Base-by-base conservation (phyloP, 2,113 vertebrate species). In the Martes martes region DNA sequence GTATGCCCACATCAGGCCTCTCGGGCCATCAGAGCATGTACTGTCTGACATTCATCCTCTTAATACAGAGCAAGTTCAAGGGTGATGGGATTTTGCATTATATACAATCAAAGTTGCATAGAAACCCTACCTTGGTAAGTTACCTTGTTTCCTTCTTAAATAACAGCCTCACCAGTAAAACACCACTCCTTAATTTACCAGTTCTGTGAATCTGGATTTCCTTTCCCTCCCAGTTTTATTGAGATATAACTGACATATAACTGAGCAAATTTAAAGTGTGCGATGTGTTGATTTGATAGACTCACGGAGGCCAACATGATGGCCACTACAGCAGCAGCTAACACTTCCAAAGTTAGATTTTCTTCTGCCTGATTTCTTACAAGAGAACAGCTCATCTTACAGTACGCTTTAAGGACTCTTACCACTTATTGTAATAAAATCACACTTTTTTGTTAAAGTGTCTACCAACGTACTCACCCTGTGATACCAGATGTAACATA, bases 401-500 rank as follows among this genome's bases (percentile, higher is more conserved):
- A 7, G 36, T 52, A 0, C 13, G 33, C 28, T 23, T 36, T 24
- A n/a, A 83, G 50, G n/a, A 36, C 11, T 61, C 67, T 82, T 23
- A 5, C 6, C n/a, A 16, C 33, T 28, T 52, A 36, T 2, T 52
- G 33, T 61, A 65, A 82, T 42, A 45, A 92, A 82, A 57, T 11
- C 42, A 67, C 8, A 24, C 19, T 14, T 92, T 42, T 33, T 26
- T n/a, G 55, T 94, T 36, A 78, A 57, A 33, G 31, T 10, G 10
- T 28, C 59, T 71, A 28, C 59, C 57, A 11, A 16, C 24, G 92
- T 59, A 93, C 99, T 99, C 98, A 99, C 99, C 99, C 99, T 3
- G 99, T 99, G 98, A 99, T 99, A 97, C 99, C 99, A 61, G 99
- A 99, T 82, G 99, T 99, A 94, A 99, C 99, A 0, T 99, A 99